Conservation (phyloP, 2,113 vertebrate species). For the Ctenomys sociabilis region DNA sequence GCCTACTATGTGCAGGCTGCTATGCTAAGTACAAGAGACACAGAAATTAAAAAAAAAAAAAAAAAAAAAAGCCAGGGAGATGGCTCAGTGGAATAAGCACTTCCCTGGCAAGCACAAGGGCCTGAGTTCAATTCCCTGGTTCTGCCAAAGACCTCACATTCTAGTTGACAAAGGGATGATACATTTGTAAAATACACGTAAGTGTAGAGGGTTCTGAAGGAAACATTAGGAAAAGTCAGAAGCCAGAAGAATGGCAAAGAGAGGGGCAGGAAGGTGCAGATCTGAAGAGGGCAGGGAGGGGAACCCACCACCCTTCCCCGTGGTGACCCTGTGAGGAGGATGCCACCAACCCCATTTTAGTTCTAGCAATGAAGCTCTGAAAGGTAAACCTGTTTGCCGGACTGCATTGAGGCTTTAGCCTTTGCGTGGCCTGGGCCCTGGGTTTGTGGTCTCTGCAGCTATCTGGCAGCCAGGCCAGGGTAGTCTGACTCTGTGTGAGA, state of each 20-base stretch:
- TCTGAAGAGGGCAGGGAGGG: background rate
- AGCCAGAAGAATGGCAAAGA: fast-evolving
- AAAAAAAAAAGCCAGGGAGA: background rate
- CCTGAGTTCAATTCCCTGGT: no score
- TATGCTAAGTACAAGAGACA: background rate
- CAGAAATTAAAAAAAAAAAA: background rate
- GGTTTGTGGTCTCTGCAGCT: background rate
- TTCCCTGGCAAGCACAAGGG: no score
- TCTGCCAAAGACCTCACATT: background rate
- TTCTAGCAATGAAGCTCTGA: background rate
- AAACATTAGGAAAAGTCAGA: background rate
- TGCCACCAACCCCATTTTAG: background rate
- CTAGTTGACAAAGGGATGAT: background rate
- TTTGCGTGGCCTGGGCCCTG: background rate
- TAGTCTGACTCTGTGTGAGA: background rate
- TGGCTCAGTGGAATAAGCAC: no score
- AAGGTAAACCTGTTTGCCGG: background rate
- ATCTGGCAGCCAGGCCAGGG: background rate
- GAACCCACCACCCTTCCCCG: background rate
- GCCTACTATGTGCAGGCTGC: background rate
- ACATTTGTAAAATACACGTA: background rate
- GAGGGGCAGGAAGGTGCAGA: no score
- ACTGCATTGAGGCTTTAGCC: background rate
- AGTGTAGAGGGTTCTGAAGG: background rate
- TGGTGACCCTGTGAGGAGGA: fast-evolving